Evolutionary conservation across 2,113 vertebrate species (phyloP).

Genomic region (Cynopterus brachyotis): DNA sequence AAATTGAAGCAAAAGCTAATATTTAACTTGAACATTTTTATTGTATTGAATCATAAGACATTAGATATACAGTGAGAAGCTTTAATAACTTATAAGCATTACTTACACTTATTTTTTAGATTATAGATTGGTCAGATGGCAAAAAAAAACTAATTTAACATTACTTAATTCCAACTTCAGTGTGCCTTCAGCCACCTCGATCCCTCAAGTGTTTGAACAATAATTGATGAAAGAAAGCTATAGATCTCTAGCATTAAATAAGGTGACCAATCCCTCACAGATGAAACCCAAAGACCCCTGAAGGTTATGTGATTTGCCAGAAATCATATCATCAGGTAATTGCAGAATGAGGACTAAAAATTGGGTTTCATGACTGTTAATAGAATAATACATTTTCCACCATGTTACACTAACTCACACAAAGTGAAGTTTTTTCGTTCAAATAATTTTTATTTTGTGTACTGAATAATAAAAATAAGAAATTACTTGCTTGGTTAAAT

Average conservation of each 20-base stretch:
- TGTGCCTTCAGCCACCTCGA: not conserved
- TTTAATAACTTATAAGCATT: not conserved
- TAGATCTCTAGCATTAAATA: not conserved
- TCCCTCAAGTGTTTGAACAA: slow-evolving; percentile 12
- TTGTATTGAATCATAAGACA: slow-evolving; percentile 47
- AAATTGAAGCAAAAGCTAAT: slow-evolving; percentile 43
- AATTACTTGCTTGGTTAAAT: slow-evolving; percentile 26
- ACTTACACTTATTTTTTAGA: not conserved
- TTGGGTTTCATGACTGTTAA: slow-evolving; percentile 12
- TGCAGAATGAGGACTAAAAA: not conserved
- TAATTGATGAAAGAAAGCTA: not conserved
- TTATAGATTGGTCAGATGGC: slow-evolving; percentile 30
- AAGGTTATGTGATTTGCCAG: not conserved
- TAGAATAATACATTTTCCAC: not conserved
- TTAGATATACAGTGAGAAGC: slow-evolving; percentile 23
- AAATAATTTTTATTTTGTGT: slow-evolving; percentile 11
- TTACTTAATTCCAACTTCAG: slow-evolving; percentile 18
- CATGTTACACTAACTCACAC: not conserved
- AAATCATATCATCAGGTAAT: slow-evolving; percentile 6
- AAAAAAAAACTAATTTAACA: slow-evolving; percentile 3
- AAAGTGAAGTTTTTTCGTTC: slow-evolving; percentile 16
- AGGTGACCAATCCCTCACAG: not conserved
- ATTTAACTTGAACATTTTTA: slow-evolving; percentile 51
- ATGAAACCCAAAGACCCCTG: not conserved
- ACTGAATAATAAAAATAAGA: slow-evolving; percentile 44